phyloP scores from a whole-genome alignment of 2,113 vertebrate genomes.

The Callaeas wilsoni region DNA sequence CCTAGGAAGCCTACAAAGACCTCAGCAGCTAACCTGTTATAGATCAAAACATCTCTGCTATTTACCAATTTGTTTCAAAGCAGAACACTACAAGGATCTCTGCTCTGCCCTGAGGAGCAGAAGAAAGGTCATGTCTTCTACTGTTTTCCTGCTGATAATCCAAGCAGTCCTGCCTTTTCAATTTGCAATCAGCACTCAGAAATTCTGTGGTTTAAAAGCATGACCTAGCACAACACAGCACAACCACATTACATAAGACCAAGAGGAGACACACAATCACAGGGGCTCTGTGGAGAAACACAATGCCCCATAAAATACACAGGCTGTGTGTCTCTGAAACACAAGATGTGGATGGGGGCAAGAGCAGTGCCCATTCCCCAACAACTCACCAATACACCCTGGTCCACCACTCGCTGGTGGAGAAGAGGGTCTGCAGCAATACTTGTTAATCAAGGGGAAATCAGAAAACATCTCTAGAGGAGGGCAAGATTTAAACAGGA shows the following conservation, averaged over 20 bases:
- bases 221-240: not conserved
- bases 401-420: not conserved
- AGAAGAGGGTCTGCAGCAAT: not conserved
- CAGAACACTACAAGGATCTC: not conserved
- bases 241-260: accelerated
- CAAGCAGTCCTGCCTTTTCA: not conserved
- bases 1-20: not conserved
- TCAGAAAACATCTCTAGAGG: not conserved
- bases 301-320: not conserved
- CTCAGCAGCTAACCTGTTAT: not conserved
- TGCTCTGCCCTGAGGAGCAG: not conserved
- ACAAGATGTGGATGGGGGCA: accelerated
- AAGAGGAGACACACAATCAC: accelerated
- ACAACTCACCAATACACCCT: not conserved
- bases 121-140: not conserved
- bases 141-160: not conserved
- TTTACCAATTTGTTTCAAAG: not conserved
- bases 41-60: not conserved
- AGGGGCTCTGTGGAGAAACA: not conserved
- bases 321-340: not conserved
- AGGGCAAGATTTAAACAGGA: not conserved
- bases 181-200: not conserved
- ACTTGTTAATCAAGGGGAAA: not conserved
- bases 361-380: not conserved
- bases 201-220: not conserved